Conservation (phyloP, 2,113 vertebrate genomes). For the Xenus cinereus region DNA sequence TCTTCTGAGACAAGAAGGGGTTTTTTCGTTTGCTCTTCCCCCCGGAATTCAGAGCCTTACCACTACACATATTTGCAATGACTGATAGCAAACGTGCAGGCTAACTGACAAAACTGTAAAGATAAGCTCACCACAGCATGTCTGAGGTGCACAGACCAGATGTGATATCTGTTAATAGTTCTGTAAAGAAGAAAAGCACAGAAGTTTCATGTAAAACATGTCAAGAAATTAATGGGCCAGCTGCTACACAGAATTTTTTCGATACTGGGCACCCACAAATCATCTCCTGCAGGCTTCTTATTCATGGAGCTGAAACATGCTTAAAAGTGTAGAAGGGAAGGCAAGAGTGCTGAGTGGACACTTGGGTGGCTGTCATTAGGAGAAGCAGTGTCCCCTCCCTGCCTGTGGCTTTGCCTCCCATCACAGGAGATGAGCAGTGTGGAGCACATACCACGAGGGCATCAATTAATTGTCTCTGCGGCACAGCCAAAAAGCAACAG, state of each 20-base stretch:
- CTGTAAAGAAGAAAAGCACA: background rate
- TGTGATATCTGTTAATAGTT: background rate
- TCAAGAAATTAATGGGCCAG: background rate
- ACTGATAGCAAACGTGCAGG: background rate
- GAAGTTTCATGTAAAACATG: background rate
- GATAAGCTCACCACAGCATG: background rate
- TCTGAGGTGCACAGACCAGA: background rate
- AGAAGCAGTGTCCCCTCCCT: background rate
- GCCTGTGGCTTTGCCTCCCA: background rate
- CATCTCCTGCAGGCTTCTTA: background rate
- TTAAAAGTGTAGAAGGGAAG: background rate
- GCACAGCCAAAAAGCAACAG: background rate
- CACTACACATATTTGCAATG: background rate
- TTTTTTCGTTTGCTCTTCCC: background rate
- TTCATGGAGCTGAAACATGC: background rate
- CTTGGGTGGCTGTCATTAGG: background rate
- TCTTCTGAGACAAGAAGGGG: background rate
- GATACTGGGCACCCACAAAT: background rate
- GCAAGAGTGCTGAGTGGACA: background rate
- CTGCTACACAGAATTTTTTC: background rate
- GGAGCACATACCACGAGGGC: accelerated
- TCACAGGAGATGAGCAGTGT: accelerated
- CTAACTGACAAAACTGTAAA: background rate
- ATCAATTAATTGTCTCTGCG: accelerated
- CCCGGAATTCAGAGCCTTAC: background rate